Conservation (phyloP, 2,113 vertebrate species). For the Alces alces region DNA sequence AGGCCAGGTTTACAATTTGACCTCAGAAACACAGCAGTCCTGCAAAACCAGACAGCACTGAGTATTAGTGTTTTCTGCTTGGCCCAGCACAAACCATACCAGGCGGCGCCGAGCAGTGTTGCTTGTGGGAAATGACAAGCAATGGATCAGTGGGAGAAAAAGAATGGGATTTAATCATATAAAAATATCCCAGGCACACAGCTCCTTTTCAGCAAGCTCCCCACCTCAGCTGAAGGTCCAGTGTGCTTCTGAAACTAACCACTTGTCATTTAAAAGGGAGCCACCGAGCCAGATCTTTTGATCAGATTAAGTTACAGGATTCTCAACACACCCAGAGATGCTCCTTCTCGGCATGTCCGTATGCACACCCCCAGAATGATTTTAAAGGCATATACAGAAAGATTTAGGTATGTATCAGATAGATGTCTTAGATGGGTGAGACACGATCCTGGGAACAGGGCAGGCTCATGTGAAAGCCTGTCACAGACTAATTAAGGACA, state of each 20-base stretch:
- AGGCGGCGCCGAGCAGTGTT: constrained; percentile 55
- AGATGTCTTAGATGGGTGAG: not conserved
- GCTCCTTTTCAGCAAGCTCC: constrained; percentile 18
- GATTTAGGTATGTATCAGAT: not conserved
- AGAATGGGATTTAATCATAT: constrained; percentile 65
- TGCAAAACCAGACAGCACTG: constrained; percentile 55
- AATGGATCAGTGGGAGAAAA: constrained; percentile 52
- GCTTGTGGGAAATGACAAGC: constrained; percentile 74
- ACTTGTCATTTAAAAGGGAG: not conserved
- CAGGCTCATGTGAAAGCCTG: constrained; percentile 39
- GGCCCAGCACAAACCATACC: constrained; percentile 60
- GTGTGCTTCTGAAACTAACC: not conserved
- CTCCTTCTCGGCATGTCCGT: not conserved
- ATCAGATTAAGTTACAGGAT: constrained; percentile 11
- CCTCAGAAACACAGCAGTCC: constrained; percentile 73
- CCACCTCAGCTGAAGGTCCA: constrained; percentile 34
- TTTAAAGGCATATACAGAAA: constrained; percentile 44
- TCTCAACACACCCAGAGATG: constrained; percentile 5
- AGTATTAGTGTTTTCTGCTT: constrained; percentile 51
- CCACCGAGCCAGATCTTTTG: not conserved
- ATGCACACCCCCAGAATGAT: not conserved
- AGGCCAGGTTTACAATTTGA: constrained; percentile 78
- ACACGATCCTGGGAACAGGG: not conserved
- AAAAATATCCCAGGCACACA: constrained; percentile 59
- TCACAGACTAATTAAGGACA: constrained; percentile 56